Base-by-base conservation (phyloP, 53 echinoderm and acorn worm species). In the Holothuria leucospilota region DNA sequence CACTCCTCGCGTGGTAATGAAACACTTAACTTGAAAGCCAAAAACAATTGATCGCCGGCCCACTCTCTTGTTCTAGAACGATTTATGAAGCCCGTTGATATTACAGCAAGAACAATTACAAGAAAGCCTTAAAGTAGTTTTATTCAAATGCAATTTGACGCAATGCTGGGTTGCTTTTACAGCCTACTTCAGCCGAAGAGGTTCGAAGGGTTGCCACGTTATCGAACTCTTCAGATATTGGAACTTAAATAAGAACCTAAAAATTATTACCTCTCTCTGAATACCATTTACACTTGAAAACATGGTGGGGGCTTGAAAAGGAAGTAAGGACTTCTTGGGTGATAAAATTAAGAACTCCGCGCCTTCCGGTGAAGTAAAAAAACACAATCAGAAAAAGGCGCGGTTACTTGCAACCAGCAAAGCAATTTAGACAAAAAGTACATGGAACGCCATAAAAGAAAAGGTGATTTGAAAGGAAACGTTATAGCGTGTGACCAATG, bases 71-170 rank as follows among this genome's bases (percentile, higher is more conserved):
- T 75, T 75, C 9, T 21, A 20, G 15, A 51, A 75, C 75, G 75
- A 75, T 75, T 75, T 75, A 75, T 71, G 71, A 41, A 39, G 71
- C 39, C 41, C 71, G 39, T 39, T 39, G 29, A 71, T 71, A 71
- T 71, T 71, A 71, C 52, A 52, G 53, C 75, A 42, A 52, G 75
- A 52, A 75, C 75, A 75, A 75, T 75, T 75, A 75, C 75, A 52
- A 75, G 51, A 75, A 75, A 72, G 34, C 52, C 75, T 81, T 29
- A 62, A 81, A 81, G 81, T 81, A 81, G 39, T 30, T 81, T 61
- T 81, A 81, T 81, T 81, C 60, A 81, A 81, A 53, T 60, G 59
- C 81, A 81, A 81, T 81, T 81, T 81, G 59, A 81, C 60, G 62
- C 34, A 81, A 29, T 81, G 59, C 39, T 81, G 59, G 81, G 60